These are phyloP conservation scores for Latheticus oryzae DNA, from an alignment of 2,888 invertebrate genomes.

Conservation along the genomic window DNA sequence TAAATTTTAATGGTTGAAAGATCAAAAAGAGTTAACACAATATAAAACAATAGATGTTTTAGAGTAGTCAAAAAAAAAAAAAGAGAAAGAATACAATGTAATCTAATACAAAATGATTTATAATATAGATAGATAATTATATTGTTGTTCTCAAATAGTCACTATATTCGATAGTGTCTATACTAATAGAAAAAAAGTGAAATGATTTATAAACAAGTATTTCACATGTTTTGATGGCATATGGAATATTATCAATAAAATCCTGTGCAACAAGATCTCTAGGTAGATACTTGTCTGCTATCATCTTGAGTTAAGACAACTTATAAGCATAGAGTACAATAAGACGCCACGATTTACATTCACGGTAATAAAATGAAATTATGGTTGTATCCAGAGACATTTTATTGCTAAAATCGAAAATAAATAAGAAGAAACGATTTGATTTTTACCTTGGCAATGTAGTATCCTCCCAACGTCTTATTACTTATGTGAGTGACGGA, in stretches of 20 bases:
- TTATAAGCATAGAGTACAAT: constrained; percentile 19
- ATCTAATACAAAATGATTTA: constrained; percentile 26
- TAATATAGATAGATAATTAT: constrained; percentile 16
- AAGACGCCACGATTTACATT: constrained; percentile 21
- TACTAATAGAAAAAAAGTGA: constrained; percentile 15
- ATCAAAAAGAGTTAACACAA: constrained; percentile 20
- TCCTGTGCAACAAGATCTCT: constrained; percentile 39
- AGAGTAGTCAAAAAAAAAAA: constrained; percentile 8
- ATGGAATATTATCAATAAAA: constrained; percentile 23
- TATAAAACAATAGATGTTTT: constrained; percentile 29
- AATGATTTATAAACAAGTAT: constrained; percentile 13
- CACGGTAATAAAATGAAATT: constrained; percentile 38
- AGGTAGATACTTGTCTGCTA: constrained; percentile 28
- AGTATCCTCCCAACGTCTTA: too few species aligned
- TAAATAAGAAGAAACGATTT: constrained; percentile 10
- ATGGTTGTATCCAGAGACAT: constrained; percentile 7
- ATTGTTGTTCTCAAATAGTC: too few species aligned
- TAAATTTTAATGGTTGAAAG: constrained; percentile 4
- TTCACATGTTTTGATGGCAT: constrained; percentile 15
- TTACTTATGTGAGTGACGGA: constrained; percentile 11
- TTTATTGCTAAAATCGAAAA: constrained; percentile 7
- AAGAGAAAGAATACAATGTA: constrained; percentile 15
- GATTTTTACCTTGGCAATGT: too few species aligned
- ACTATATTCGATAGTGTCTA: too few species aligned
- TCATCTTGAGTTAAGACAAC: constrained; percentile 41